A percentile compares a stretch with the other conserved stretches of the same genome.
Conservation (phyloP, 2,888 invertebrate species). For the Drosophila nr. perissopoda region DNA sequence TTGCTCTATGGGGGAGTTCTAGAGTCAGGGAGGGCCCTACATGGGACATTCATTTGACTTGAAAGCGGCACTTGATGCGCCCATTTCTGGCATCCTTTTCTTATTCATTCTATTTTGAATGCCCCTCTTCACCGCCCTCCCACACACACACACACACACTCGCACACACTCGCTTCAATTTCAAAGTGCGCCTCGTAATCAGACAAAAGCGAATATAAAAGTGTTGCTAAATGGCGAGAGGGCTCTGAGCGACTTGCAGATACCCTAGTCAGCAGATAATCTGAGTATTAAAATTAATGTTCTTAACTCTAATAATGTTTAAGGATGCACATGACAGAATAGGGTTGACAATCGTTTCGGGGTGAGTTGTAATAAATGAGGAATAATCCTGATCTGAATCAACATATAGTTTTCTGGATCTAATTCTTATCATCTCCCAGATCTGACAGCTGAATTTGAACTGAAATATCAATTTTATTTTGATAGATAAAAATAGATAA, state of each 20-base stretch:
- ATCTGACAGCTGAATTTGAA: background rate
- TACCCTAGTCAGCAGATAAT: background rate
- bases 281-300: background rate
- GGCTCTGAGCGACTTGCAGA: background rate
- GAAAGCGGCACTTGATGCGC: constrained; percentile 37
- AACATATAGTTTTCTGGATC: background rate
- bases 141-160: background rate
- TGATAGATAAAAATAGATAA: too few species aligned
- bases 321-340: background rate
- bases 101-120: background rate
- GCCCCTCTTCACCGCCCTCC: background rate
- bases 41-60: constrained; percentile 51
- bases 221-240: background rate
- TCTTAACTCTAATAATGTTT: background rate
- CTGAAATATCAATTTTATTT: background rate
- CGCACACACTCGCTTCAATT: constrained; percentile 45
- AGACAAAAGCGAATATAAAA: constrained; percentile 9
- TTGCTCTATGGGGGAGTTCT: background rate
- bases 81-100: constrained; percentile 20
- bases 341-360: background rate
- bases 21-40: background rate
- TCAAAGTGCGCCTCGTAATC: constrained; percentile 56
- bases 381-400: background rate
- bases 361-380: background rate
- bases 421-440: background rate